Conservation (phyloP, 2,113 vertebrate genomes). For the Eira barbara region DNA sequence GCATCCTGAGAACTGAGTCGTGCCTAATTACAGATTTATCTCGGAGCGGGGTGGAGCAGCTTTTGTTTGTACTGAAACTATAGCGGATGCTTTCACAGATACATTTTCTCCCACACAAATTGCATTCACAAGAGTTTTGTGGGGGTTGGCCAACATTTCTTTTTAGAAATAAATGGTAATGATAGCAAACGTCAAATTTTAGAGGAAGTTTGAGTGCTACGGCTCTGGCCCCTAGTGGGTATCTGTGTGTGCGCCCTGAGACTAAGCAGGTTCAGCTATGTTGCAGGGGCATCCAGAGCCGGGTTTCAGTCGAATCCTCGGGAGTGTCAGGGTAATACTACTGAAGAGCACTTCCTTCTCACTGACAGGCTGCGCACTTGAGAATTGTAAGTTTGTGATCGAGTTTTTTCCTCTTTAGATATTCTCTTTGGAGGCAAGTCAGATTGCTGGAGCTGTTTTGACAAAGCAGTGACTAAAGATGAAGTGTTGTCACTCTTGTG, state of each 20-base stretch:
- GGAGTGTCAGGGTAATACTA: background rate
- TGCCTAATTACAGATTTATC: background rate
- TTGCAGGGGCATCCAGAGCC: background rate
- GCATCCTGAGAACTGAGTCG: background rate
- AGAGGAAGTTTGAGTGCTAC: background rate
- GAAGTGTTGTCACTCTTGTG: background rate
- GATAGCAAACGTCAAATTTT: background rate
- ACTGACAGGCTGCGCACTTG: background rate
- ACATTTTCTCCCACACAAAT: background rate
- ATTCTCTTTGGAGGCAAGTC: background rate
- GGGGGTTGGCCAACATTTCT: background rate
- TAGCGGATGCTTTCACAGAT: background rate
- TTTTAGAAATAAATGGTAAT: slow-evolving; percentile 22
- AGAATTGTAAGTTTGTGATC: background rate
- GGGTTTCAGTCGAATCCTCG: background rate
- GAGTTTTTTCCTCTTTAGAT: background rate
- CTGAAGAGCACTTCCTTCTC: background rate
- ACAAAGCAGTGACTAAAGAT: background rate
- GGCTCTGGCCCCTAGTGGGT: background rate
- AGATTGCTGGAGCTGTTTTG: background rate
- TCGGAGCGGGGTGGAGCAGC: background rate
- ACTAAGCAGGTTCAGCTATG: background rate
- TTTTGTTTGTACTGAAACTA: background rate
- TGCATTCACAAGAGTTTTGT: background rate
- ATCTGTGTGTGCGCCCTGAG: background rate